Base-by-base conservation (phyloP, 2,888 invertebrate species). In the Oscheius sp. region DNA sequence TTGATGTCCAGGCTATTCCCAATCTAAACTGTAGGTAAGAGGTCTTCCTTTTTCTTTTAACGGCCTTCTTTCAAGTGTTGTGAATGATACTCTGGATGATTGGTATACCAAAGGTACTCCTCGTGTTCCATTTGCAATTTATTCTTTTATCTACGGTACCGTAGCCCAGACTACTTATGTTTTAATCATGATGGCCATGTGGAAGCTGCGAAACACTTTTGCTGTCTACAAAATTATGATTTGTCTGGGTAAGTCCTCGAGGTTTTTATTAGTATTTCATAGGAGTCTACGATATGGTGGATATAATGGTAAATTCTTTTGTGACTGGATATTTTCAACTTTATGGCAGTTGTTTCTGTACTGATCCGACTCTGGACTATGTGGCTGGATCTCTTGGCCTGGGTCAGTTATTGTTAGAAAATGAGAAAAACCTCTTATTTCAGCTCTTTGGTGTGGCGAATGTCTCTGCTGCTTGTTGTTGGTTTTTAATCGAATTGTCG, bases 221-320 rank as follows among this genome's bases (percentile, higher is more conserved):
- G 12, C 56, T n/a, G 55, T 55, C 61, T 61, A 61, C 13, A 41
- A 45, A 18, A 43, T 61, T 13, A 61, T 61, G 61, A n/a, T 61
- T 23, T 43, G 6, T 21, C 43, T 61, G 61, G 49, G 49, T 49
- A 21, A 45, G 9, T 45, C 9, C 45, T 16, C 45, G 16, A 45
- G 16, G 9, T 45, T 12, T 45, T 45, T 16, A 45, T 45, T 45
- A 9, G 45, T 16, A 12, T 45, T 9, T 12, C 16, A 7, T 49
- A 49, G 61, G 43, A 7, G 21, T 43, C 43, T 41, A 41, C 23
- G 61, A 61, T 43, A 43, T 61, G 9, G 43, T 18, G n/a, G 61
- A n/a, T 21, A 41, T 61, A 3, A 5, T 41, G 6, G 43, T 61
- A 1, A 43, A 43, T 41, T 61, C 61, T 12, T 16, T 41, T 21